Conservation (phyloP, 2,113 vertebrate species). For the Zosterops pallidus region DNA sequence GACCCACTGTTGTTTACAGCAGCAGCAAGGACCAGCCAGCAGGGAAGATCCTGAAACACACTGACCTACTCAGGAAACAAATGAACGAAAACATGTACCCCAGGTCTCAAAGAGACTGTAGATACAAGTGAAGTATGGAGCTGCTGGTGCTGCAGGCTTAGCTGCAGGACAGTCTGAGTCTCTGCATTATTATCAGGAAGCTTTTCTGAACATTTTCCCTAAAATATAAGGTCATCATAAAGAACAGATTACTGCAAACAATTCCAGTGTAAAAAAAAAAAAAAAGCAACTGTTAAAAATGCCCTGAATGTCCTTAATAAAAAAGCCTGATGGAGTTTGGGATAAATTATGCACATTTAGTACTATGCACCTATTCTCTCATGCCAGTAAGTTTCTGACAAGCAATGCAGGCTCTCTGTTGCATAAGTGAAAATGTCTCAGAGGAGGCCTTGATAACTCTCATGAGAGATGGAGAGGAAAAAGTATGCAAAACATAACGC, state of each 20-base stretch:
- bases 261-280: background rate
- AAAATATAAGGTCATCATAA: background rate
- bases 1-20: background rate
- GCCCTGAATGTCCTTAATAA: background rate
- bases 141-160: background rate
- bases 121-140: background rate
- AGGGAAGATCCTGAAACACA: background rate
- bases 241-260: background rate
- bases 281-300: background rate
- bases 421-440: constrained; percentile 30
- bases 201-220: background rate
- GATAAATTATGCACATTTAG: background rate
- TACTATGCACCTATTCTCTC: background rate
- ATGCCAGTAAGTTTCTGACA: fast-evolving
- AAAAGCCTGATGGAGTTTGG: background rate
- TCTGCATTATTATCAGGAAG: background rate
- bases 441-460: background rate
- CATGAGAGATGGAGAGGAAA: constrained; percentile 31
- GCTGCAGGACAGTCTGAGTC: background rate
- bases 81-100: background rate
- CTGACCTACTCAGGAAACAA: background rate
- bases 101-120: background rate
- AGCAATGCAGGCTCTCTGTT: background rate
- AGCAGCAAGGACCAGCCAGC: background rate
- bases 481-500: constrained; percentile 27